phyloP scores from a whole-genome alignment of 2,888 invertebrate species.

The Orchesella flavescens region DNA sequence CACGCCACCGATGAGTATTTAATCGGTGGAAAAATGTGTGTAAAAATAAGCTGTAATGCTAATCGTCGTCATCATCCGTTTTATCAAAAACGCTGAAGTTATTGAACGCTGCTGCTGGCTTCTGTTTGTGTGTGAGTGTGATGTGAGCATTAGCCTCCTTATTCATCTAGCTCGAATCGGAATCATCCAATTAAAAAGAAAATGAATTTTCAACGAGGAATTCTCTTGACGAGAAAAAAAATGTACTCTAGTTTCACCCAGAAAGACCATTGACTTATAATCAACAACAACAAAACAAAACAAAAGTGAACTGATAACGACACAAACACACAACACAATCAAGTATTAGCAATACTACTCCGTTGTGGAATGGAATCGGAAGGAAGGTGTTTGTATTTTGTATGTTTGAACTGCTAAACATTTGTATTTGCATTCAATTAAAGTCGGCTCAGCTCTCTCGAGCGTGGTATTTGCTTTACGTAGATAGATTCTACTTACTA shows the following conservation, averaged over 20 bases:
- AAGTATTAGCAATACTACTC: background rate
- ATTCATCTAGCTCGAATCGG: too few relatives aligned
- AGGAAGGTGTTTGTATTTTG: background rate
- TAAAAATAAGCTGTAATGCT: conserved; percentile 46
- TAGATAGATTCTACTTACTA: too few relatives aligned
- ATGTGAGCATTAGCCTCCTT: too few relatives aligned
- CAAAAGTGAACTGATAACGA: background rate
- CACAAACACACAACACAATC: background rate
- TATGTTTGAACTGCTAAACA: background rate
- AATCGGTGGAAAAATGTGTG: conserved; percentile 47
- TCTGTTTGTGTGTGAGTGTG: too few relatives aligned
- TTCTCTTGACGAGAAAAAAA: too few relatives aligned
- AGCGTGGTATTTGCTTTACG: too few relatives aligned
- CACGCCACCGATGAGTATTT: conserved; percentile 35
- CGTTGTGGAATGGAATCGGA: too few relatives aligned
- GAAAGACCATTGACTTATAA: conserved; percentile 56
- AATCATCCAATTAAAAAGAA: conserved; percentile 51
- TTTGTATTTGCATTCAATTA: background rate
- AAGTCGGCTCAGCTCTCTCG: background rate
- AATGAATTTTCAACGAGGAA: conserved; percentile 12
- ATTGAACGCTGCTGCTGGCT: too few relatives aligned
- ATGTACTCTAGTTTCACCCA: background rate
- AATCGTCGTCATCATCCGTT: conserved; percentile 20
- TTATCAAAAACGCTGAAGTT: background rate
- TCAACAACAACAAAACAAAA: conserved; percentile 4